These are phyloP conservation scores for Myrmophylax atrothorax DNA, from an alignment of 2,113 vertebrate species.

Conservation along the genomic window DNA sequence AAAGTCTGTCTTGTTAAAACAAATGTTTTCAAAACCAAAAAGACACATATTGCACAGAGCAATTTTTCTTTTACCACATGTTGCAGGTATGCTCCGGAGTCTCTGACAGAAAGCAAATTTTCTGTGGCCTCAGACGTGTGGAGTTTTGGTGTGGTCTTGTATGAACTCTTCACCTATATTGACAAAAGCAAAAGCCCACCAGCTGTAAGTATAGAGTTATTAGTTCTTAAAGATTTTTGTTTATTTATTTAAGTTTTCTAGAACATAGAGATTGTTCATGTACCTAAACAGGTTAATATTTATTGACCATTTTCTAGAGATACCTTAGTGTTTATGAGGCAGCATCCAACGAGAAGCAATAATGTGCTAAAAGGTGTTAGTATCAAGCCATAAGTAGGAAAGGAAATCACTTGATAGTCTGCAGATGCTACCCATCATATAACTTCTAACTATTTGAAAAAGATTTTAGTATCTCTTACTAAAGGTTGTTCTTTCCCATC, in stretches of 20 bases:
- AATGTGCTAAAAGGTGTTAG: neutral
- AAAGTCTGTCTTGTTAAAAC: neutral
- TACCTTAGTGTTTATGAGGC: neutral
- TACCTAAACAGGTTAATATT: neutral
- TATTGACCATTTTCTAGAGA: neutral
- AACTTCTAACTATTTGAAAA: neutral
- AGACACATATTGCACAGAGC: neutral
- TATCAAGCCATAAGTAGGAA: neutral
- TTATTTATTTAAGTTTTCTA: neutral
- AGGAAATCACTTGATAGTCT: neutral
- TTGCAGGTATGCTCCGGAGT: constrained; percentile 95
- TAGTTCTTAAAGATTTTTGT: neutral
- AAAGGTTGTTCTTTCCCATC: neutral
- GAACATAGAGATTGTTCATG: fast-evolving
- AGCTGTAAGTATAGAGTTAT: constrained; percentile 75
- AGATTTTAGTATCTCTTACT: neutral
- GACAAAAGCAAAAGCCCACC: constrained; percentile 96
- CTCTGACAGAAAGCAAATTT: constrained; percentile 97
- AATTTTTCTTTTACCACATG: neutral
- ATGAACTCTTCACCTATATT: constrained; percentile 95
- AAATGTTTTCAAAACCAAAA: neutral
- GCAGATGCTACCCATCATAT: neutral
- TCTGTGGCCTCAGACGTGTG: constrained; percentile 96
- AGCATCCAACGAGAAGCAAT: neutral
- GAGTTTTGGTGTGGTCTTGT: constrained; percentile 97